These are phyloP conservation scores for Andinoacara biseriatus DNA, from an alignment of 2,113 vertebrate genomes.

Conservation along the genomic window DNA sequence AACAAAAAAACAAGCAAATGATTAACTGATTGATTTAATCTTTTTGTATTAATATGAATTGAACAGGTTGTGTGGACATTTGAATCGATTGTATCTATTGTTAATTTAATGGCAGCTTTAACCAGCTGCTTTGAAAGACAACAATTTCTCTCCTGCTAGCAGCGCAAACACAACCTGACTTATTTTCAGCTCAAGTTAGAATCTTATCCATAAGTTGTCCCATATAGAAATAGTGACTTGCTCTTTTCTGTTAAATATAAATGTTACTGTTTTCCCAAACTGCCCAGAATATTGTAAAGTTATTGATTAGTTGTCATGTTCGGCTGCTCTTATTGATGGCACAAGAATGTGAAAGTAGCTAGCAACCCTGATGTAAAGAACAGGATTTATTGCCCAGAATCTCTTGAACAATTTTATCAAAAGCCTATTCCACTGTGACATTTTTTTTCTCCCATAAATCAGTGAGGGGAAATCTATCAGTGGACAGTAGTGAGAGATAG, in stretches of 20 bases:
- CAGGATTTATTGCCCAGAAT: constrained; percentile 99
- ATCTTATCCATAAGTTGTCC: constrained; percentile 35
- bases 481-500: constrained; percentile 98
- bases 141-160: constrained; percentile 27
- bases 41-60: constrained; percentile 22
- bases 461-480: constrained; percentile 93
- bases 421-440: constrained; percentile 99
- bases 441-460: constrained; percentile 99
- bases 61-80: background rate
- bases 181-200: constrained; percentile 68
- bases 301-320: constrained; percentile 94
- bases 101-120: constrained; percentile 4
- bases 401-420: constrained; percentile 99
- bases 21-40: constrained; percentile 32
- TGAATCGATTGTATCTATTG: background rate
- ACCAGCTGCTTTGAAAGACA: constrained; percentile 35
- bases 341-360: constrained; percentile 95
- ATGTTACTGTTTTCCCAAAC: constrained; percentile 85
- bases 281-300: constrained; percentile 87
- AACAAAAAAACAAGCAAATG: constrained; percentile 10
- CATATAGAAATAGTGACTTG: constrained; percentile 56
- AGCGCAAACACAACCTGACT: constrained; percentile 56
- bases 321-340: constrained; percentile 95
- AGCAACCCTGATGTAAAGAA: constrained; percentile 95
- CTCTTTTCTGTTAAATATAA: constrained; percentile 79